Evolutionary conservation across 2,888 invertebrate species (phyloP).

Genomic region (Xestia xanthographa): DNA sequence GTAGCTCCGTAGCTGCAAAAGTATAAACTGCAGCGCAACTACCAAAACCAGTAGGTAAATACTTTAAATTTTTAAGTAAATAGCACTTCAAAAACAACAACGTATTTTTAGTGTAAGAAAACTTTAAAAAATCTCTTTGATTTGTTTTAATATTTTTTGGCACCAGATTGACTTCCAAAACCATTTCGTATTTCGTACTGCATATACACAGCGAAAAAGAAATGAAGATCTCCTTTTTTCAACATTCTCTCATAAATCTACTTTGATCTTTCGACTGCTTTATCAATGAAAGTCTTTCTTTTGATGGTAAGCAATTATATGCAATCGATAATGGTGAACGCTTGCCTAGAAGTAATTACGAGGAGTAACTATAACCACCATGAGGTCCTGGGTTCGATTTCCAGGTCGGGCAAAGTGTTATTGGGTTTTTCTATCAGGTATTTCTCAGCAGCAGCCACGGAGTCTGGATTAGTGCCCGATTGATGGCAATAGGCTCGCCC

Average conservation of each 20-base stretch:
- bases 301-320: neutral
- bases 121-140: neutral
- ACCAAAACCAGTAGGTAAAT: too few species aligned
- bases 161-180: neutral
- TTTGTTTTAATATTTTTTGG: neutral
- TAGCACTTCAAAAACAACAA: neutral
- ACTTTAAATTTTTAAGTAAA: neutral
- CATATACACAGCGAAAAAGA: neutral
- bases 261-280: neutral
- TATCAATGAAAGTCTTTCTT: neutral
- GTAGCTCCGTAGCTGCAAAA: too few species aligned
- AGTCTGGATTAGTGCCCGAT: too few species aligned
- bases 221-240: neutral
- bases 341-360: neutral
- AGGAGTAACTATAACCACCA: too few species aligned
- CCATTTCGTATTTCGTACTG: neutral
- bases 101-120: neutral
- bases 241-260: neutral
- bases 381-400: too few species aligned
- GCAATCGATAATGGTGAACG: neutral
- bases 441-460: too few species aligned
- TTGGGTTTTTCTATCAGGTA: too few species aligned
- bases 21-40: too few species aligned
- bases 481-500: too few species aligned
- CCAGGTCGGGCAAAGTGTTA: too few species aligned